Evolutionary conservation across 2,888 invertebrate species (phyloP).

Genomic region (Plebejus argus): DNA sequence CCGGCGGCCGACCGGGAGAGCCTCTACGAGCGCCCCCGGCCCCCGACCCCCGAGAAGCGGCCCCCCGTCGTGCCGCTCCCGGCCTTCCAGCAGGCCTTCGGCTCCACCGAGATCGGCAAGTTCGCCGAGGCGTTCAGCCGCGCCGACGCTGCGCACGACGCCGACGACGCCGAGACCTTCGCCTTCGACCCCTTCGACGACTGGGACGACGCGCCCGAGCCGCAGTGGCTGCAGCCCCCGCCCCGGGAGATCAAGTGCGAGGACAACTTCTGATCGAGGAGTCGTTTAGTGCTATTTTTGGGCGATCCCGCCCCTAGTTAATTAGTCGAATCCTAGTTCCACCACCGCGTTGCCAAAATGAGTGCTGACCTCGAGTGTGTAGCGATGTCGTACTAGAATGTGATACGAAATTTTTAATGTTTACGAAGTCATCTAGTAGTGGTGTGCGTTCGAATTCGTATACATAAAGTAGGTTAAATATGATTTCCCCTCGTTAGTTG

Average conservation of each 20-base stretch:
- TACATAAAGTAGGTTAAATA: constrained; percentile 52
- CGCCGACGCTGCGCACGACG: constrained; percentile 75
- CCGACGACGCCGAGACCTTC: constrained; percentile 67
- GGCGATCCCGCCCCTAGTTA: constrained; percentile 69
- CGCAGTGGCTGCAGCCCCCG: constrained; percentile 67
- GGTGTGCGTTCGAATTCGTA: constrained; percentile 74
- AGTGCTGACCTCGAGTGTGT: constrained; percentile 56
- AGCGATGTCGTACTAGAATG: constrained; percentile 70
- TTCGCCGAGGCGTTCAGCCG: constrained; percentile 87
- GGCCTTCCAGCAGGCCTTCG: constrained; percentile 92
- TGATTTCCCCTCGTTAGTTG: constrained; percentile 62
- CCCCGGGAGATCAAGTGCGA: constrained; percentile 74
- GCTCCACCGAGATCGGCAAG: constrained; percentile 92
- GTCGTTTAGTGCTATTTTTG: constrained; percentile 61
- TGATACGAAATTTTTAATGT: constrained; percentile 70
- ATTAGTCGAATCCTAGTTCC: constrained; percentile 75
- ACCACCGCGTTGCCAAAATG: constrained; percentile 79
- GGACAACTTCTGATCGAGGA: constrained; percentile 64
- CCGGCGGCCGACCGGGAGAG: constrained; percentile 49
- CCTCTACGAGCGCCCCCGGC: constrained; percentile 52
- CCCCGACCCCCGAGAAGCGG: constrained; percentile 63
- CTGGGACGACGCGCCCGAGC: constrained; percentile 66
- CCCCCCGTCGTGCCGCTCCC: constrained; percentile 84
- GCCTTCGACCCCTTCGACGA: constrained; percentile 68
- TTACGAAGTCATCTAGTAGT: constrained; percentile 68